A percentile compares a stretch with the other conserved stretches of the same genome.
Conservation (phyloP, 2,797 vertebrate species). For the Xenopus petersii region DNA sequence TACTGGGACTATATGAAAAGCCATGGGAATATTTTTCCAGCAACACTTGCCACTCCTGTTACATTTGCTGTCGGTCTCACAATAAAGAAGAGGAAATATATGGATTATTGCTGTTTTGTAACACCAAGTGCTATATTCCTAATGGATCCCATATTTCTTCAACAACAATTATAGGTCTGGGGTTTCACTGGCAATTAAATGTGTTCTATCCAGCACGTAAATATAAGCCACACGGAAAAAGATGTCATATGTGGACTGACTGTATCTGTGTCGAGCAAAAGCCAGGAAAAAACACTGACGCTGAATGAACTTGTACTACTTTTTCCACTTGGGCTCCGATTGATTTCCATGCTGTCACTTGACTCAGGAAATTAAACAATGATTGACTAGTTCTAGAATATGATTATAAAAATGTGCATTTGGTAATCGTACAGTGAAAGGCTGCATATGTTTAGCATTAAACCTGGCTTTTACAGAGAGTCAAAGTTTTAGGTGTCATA, state of each 20-base stretch:
- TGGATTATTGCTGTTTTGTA: no score
- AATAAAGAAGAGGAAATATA: no score
- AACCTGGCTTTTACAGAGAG: neutral
- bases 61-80: no score
- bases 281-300: conserved; percentile 33
- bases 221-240: conserved; percentile 22
- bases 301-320: neutral
- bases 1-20: no score
- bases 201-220: conserved; percentile 23
- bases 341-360: conserved; percentile 10
- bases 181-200: conserved; percentile 16
- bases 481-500: neutral
- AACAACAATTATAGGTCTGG: conserved; percentile 10
- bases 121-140: no score
- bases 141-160: no score
- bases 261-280: conserved; percentile 1
- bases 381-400: neutral
- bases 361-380: conserved; percentile 3
- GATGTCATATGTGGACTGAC: conserved; percentile 17
- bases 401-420: neutral
- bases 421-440: neutral
- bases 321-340: conserved; percentile 4
- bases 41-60: no score
- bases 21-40: no score
- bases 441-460: neutral